Conservation (phyloP, 2,113 vertebrate species). For the Calonectris borealis region DNA sequence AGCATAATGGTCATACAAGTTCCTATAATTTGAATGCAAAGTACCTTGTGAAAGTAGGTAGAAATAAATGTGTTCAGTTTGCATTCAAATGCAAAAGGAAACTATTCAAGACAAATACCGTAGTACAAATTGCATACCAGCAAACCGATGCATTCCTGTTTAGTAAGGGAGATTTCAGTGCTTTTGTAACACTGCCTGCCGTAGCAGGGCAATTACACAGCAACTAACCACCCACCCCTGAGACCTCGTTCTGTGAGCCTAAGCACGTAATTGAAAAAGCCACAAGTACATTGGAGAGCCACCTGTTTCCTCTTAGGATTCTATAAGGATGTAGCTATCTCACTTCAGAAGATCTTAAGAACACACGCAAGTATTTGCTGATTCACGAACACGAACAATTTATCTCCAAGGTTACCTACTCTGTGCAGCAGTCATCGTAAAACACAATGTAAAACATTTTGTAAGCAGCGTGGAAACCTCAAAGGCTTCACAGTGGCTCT, state of each 20-base stretch:
- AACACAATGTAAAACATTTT: not conserved
- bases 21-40: not conserved
- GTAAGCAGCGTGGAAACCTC: not conserved
- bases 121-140: not conserved
- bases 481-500: not conserved
- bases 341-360: conserved; percentile 2
- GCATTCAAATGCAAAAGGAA: not conserved
- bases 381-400: conserved; percentile 20
- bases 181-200: not conserved
- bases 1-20: not conserved
- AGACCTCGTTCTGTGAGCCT: not conserved
- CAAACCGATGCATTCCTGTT: not conserved
- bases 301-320: conserved; percentile 39
- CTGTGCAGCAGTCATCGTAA: not conserved
- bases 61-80: not conserved
- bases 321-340: not conserved
- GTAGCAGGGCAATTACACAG: not conserved
- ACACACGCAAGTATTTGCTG: not conserved
- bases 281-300: not conserved
- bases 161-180: not conserved
- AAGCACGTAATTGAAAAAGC: conserved; percentile 11
- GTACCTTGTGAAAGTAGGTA: not conserved
- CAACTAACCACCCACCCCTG: not conserved
- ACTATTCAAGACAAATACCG: not conserved
- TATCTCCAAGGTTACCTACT: conserved; percentile 17